A percentile compares a stretch with the other conserved stretches of the same genome.
Evolutionary conservation across 2,113 vertebrate species (phyloP).

Genomic region (Gracilinanus agilis): DNA sequence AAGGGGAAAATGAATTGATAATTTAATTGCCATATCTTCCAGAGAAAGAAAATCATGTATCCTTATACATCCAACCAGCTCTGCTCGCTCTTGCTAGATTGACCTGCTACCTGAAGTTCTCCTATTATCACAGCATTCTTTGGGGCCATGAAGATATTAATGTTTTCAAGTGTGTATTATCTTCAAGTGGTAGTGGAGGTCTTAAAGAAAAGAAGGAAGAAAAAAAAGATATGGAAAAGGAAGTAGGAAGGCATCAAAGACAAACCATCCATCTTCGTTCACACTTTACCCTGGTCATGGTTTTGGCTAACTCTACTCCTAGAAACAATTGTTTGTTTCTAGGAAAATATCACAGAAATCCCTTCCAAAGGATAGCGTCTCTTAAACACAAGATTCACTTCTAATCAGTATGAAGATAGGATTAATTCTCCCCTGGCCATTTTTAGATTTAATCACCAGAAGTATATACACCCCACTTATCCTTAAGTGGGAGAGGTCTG

Average conservation of each 20-base stretch:
- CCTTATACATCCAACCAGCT: not conserved
- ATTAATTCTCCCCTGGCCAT: too few species aligned
- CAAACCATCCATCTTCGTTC: not conserved
- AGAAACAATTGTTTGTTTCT: conserved; percentile 11
- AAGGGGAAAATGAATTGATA: not conserved
- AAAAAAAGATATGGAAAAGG: not conserved
- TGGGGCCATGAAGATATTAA: not conserved
- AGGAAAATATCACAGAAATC: not conserved
- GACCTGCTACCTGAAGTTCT: not conserved
- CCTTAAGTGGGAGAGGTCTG: too few species aligned
- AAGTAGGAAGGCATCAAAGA: not conserved
- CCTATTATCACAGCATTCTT: not conserved
- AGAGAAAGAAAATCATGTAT: not conserved
- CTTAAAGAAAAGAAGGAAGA: not conserved
- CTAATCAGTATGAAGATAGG: too few species aligned
- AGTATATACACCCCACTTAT: too few species aligned
- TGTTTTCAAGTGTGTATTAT: not conserved
- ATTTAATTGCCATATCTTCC: not conserved
- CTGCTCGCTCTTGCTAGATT: not conserved
- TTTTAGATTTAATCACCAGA: too few species aligned
- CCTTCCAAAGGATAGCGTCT: not conserved
- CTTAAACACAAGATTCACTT: not conserved
- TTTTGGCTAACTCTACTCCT: too few species aligned
- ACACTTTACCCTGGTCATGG: not conserved
- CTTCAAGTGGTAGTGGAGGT: not conserved